These are phyloP conservation scores for Conus canariensis DNA, from an alignment of 2,888 invertebrate genomes.

Conservation along the genomic window DNA sequence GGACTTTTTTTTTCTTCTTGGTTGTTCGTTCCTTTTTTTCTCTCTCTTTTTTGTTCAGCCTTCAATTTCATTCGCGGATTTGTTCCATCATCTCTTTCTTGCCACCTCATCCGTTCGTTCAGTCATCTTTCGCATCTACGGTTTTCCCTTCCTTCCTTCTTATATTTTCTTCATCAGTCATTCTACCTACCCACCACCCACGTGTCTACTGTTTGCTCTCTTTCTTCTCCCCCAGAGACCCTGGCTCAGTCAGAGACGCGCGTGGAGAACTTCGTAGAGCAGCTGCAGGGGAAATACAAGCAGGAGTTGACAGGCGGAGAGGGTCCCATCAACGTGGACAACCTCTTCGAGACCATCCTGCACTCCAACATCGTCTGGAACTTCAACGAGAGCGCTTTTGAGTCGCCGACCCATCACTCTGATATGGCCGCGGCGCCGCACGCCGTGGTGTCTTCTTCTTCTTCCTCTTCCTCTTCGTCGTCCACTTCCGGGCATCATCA, in stretches of 20 bases:
- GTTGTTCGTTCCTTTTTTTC: too few relatives aligned
- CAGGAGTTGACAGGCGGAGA: constrained; percentile 25
- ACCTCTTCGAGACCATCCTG: constrained; percentile 47
- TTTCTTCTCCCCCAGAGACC: constrained; percentile 49
- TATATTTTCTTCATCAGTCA: background rate
- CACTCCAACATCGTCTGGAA: constrained; percentile 50
- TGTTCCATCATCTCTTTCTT: background rate
- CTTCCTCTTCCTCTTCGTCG: background rate
- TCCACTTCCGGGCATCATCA: background rate
- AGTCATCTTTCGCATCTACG: too few relatives aligned
- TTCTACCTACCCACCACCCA: too few relatives aligned
- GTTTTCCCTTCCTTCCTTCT: background rate
- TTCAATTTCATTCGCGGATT: background rate
- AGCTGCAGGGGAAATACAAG: constrained; percentile 47
- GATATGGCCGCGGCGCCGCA: background rate
- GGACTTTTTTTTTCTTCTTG: too few relatives aligned
- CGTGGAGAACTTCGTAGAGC: constrained; percentile 46
- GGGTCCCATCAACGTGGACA: constrained; percentile 34
- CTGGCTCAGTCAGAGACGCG: constrained; percentile 46
- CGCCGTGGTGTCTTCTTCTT: background rate
- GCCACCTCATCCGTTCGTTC: background rate
- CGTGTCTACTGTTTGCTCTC: background rate
- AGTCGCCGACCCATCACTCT: background rate
- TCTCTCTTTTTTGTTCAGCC: too few relatives aligned
- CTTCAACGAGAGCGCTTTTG: background rate